Base-by-base conservation (phyloP, 2,113 vertebrate genomes). In the Nibea albiflora region DNA sequence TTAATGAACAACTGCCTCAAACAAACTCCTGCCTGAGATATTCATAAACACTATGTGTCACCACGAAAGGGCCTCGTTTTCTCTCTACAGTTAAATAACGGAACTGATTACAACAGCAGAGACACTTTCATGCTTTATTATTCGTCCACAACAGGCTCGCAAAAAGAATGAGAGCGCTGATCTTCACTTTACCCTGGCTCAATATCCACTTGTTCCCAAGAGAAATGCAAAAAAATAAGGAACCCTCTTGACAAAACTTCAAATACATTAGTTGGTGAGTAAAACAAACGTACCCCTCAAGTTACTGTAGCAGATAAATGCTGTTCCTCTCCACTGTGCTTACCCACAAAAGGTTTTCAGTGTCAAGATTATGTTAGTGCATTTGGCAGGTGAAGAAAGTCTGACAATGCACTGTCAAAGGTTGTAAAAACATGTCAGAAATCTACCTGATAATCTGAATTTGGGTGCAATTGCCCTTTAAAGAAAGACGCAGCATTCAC, bases 11-110 rank as follows among this genome's bases (percentile, higher is more conserved):
- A 42, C 19, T n/a, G 20, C n/a, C 44, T 60, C 44, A 58, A 76
- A 77, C 46, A 52, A 64, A 53, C 20, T 63, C 14, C 73, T 73
- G 54, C 47, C n/a, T 20, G 42, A 63, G 22, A 76, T 46, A 50
- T 60, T 64, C 54, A 39, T 68, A 78, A 50, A 77, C 46, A 66
- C 71, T 42, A 8, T 19, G 44, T 53, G 64, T 60, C n/a, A 57
- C 17, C 35, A 58, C 4, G 17, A 5, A 20, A 46, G 16, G 19
- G 17, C 12, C 31, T 60, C 35, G 47, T 77, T 28, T 74, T 19
- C 22, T 62, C 60, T 24, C 28, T 53, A 10, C 12, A 39, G 47
- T 62, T 5, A 15, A 60, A 64, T 57, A 24, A 15, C 15, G 61
- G 14, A 42, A 70, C 20, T 24, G 1, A 73, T 49, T 11, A 47